Evolutionary conservation across 2,797 vertebrate species (phyloP).

Genomic region (Heliangelus exortis): DNA sequence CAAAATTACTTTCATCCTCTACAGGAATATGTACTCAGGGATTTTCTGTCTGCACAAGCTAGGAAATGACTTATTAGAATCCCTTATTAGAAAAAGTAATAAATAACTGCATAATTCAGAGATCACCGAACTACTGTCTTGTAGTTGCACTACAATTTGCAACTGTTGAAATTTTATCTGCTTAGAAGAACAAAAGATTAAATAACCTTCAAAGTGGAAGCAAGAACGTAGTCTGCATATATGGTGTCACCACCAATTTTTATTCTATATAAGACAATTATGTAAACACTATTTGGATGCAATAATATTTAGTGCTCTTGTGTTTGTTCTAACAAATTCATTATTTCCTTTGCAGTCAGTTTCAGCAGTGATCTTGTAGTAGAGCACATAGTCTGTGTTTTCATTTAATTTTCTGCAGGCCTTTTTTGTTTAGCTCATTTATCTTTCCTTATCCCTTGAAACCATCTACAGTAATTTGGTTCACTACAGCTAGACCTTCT

Average conservation of each 20-base stretch:
- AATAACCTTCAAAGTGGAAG: background rate
- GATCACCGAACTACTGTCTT: background rate
- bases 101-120: background rate
- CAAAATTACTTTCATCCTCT: background rate
- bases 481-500: conserved; percentile 19
- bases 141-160: background rate
- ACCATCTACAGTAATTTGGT: conserved; percentile 53
- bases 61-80: background rate
- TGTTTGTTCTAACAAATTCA: conserved; percentile 26
- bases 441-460: conserved; percentile 72
- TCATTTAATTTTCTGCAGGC: conserved; percentile 74
- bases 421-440: conserved; percentile 62
- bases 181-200: conserved; percentile 4
- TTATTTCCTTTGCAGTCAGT: conserved; percentile 33
- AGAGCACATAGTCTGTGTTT: conserved; percentile 57
- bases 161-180: background rate
- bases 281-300: conserved; percentile 8
- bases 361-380: conserved; percentile 15
- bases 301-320: background rate
- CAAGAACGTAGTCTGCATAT: background rate
- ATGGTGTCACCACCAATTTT: background rate
- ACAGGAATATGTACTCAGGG: background rate
- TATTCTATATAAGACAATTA: background rate
- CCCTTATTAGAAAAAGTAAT: background rate
- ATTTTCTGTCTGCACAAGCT: background rate